Evolutionary conservation across 2,888 invertebrate genomes (phyloP).

Genomic region (Crepidodera aurea): DNA sequence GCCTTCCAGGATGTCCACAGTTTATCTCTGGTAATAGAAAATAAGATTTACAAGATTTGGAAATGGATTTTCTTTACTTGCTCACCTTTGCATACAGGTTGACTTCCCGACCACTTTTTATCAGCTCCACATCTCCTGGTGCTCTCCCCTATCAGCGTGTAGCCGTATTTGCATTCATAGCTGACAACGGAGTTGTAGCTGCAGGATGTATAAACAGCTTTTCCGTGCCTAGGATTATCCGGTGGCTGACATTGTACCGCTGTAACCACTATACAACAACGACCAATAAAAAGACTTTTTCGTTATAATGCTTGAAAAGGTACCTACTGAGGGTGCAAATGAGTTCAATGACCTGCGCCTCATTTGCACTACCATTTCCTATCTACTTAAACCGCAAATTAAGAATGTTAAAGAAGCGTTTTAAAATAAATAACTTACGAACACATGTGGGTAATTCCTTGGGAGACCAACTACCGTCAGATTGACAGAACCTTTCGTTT

Average conservation of each 20-base stretch:
- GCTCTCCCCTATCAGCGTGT: constrained; percentile 86
- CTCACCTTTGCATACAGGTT: constrained; percentile 90
- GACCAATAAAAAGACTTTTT: constrained; percentile 42
- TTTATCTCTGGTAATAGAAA: constrained; percentile 80
- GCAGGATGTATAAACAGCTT: constrained; percentile 89
- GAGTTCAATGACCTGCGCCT: too few relatives aligned
- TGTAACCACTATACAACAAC: constrained; percentile 71
- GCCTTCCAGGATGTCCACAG: constrained; percentile 91
- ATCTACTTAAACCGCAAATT: too few relatives aligned
- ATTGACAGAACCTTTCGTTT: constrained; percentile 85
- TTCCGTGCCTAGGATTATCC: constrained; percentile 90
- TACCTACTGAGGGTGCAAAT: too few relatives aligned
- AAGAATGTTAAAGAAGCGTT: too few relatives aligned
- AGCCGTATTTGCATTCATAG: constrained; percentile 96
- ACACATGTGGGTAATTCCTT: constrained; percentile 69
- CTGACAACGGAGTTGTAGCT: constrained; percentile 95
- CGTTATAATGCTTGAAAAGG: constrained; percentile 30
- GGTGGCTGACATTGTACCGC: constrained; percentile 95
- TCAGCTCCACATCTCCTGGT: constrained; percentile 94
- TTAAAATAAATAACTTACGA: too few relatives aligned
- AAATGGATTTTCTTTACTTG: background rate
- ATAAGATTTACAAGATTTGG: background rate
- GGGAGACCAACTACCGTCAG: constrained; percentile 91
- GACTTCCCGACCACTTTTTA: constrained; percentile 92
- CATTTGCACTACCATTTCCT: too few relatives aligned